phyloP scores from a whole-genome alignment of 2,888 invertebrate species.

The Ormyrus rosae region DNA sequence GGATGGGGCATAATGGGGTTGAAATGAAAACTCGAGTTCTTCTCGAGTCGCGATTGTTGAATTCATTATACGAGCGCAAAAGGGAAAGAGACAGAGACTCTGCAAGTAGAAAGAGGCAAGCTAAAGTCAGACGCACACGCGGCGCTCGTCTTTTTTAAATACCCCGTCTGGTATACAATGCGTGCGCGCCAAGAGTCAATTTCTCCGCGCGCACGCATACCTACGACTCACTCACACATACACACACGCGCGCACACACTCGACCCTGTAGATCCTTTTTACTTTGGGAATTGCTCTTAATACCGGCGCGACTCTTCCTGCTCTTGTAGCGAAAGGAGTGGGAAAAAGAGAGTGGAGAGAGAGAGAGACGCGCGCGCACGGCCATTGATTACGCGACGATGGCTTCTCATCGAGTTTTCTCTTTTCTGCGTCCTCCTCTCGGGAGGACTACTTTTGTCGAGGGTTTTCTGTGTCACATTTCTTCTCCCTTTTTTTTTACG shows the following conservation, averaged over 20 bases:
- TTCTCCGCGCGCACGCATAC: neutral
- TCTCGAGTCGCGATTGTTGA: slow-evolving; percentile 50
- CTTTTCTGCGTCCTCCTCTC: neutral
- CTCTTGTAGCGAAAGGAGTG: neutral
- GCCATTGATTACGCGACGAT: slow-evolving; percentile 48
- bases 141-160: slow-evolving; percentile 10
- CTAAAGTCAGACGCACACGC: slow-evolving; percentile 8
- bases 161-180: neutral
- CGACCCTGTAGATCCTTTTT: neutral
- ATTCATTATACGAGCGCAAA: slow-evolving; percentile 47
- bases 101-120: slow-evolving; percentile 25
- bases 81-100: no score
- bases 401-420: slow-evolving; percentile 39
- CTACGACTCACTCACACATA: no score
- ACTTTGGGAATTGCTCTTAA: slow-evolving; percentile 22
- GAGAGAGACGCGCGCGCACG: neutral
- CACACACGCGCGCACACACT: neutral
- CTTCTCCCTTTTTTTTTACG: slow-evolving; percentile 1
- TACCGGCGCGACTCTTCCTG: neutral
- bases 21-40: slow-evolving; percentile 48
- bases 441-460: slow-evolving; percentile 36
- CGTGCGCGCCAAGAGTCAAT: neutral
- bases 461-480: slow-evolving; percentile 26
- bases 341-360: no score
- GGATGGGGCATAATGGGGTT: slow-evolving; percentile 42